Conservation (phyloP, 2,797 vertebrate species). For the Pelobates cultripes region DNA sequence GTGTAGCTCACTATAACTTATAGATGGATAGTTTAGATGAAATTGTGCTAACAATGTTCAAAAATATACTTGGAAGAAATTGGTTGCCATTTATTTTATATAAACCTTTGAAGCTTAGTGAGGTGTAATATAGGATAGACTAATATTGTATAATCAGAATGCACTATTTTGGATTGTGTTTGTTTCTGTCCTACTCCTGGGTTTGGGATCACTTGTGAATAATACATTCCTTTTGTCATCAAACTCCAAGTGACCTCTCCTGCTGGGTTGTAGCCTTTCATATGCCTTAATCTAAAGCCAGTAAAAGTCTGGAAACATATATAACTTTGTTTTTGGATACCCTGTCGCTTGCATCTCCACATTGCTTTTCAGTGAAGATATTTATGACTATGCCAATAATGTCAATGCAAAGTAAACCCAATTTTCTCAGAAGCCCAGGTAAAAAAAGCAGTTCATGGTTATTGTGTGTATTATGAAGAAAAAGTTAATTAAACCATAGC, state of each 20-base stretch:
- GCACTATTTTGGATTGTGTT: too few relatives aligned
- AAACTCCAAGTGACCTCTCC: slow-evolving; percentile 48
- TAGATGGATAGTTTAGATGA: too few relatives aligned
- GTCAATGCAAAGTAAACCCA: slow-evolving; percentile 27
- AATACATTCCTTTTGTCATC: slow-evolving; percentile 28
- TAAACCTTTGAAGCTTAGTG: too few relatives aligned
- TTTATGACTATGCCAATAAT: slow-evolving; percentile 33
- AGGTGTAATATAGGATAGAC: too few relatives aligned
- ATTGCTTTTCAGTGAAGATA: slow-evolving; percentile 40
- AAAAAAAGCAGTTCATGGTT: not conserved
- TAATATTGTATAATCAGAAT: too few relatives aligned
- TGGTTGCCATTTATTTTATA: too few relatives aligned
- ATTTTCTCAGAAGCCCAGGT: slow-evolving; percentile 18
- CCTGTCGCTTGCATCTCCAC: slow-evolving; percentile 5
- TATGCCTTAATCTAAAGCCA: slow-evolving; percentile 20
- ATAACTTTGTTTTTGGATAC: slow-evolving; percentile 19
- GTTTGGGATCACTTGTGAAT: too few relatives aligned
- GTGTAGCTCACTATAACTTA: too few relatives aligned
- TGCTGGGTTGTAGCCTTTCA: slow-evolving; percentile 37
- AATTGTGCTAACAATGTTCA: too few relatives aligned
- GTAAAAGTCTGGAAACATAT: slow-evolving; percentile 2
- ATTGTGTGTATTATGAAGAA: not conserved
- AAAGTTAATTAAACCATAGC: not conserved
- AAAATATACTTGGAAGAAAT: too few relatives aligned
- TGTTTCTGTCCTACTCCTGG: too few relatives aligned